Evolutionary conservation across 2,888 invertebrate genomes (phyloP), one percentile per base, ranked within the genome.

Genomic region (Homarus gammarus): DNA sequence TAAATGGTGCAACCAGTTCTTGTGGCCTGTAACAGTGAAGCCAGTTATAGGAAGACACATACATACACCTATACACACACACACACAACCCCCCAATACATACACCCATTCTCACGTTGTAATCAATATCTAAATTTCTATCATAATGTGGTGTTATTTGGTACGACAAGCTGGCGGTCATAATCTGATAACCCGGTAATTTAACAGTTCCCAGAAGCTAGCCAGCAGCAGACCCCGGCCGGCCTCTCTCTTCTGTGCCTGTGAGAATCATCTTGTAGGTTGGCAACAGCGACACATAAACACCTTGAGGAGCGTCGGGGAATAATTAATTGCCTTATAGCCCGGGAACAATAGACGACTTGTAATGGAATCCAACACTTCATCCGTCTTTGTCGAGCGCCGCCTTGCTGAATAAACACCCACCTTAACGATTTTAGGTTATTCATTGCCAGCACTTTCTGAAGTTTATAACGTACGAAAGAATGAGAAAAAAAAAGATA

Each of bases 291-390:
- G 64, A 31, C 64, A 78, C 49, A 77, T 85, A 85, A 85, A 78
- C 78, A 77, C 85, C 85, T 85, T 85, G 85, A 40, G 68, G 64
- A 81, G 70, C 82, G 85, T 33, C 77, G 36, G 10, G 31, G 49
- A 85, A 85, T 77, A 85, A 85, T 85, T 85, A 85, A 85, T 85
- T 85, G 78, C 85, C 85, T 85, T 78, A 64, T 78, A 56, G 85
- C 85, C 68, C 18, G 78, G 85, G 85, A 85, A 85, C 85, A 85
- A 85, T 85, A 77, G 85, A 44, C 75, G 85, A 85, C 85, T 85
- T 85, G 85, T 85, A 85, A 85, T 85, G 78, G 85, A 85, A 85
- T 85, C 85, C 85, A 85, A 85, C 77, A 77, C 85, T 85, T 33
- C 77, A 85, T 85, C 77, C 75, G 75, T 85, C 85, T 85, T 85